Percentiles rank a stretch among this genome's conserved stretches.
These are phyloP conservation scores for Trematocara nigrifrons DNA, from an alignment of 2,113 vertebrate genomes.

Conservation along the genomic window DNA sequence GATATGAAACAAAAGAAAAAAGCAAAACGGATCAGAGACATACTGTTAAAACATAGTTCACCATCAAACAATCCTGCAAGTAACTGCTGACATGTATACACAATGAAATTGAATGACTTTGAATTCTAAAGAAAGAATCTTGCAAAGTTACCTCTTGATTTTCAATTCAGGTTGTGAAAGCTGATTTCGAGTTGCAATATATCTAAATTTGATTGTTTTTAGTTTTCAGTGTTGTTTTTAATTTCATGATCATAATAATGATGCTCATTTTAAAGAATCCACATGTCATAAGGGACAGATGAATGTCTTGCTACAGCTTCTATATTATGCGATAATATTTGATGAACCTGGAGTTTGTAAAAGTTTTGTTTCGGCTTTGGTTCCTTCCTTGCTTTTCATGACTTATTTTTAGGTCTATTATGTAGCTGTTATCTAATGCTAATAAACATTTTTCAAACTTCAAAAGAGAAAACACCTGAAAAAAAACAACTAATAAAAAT, in stretches of 20 bases:
- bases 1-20: neutral
- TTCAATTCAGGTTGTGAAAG: neutral
- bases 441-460: neutral
- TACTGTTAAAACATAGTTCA: neutral
- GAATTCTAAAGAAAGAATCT: neutral
- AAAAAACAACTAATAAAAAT: neutral
- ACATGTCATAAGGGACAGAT: neutral
- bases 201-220: neutral
- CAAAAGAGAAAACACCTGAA: neutral
- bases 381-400: neutral
- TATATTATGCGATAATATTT: neutral
- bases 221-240: neutral
- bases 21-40: fast-evolving
- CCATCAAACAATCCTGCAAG: neutral
- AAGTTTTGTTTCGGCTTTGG: neutral
- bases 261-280: neutral
- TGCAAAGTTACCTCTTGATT: neutral
- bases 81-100: neutral
- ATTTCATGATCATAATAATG: neutral
- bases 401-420: neutral
- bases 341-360: neutral
- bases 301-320: neutral
- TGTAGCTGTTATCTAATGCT: neutral
- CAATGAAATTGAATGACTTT: neutral
- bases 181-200: neutral